Percentiles rank a stretch among this genome's conserved stretches.
phyloP scores from a whole-genome alignment of 1,140 invertebrate genomes.

The Globodera rostochiensis region DNA sequence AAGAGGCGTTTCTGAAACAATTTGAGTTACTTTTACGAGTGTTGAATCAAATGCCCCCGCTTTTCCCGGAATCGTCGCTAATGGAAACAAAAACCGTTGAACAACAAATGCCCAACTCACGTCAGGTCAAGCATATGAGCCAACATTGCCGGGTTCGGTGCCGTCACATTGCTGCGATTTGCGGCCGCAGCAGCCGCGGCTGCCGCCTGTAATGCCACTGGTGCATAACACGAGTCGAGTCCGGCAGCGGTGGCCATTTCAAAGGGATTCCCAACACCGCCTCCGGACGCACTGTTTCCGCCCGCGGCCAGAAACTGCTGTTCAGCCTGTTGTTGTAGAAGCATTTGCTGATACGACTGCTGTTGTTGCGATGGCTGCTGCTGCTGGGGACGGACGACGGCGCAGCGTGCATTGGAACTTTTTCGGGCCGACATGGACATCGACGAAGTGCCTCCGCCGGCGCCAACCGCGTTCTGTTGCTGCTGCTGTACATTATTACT shows the following conservation, averaged over 20 bases:
- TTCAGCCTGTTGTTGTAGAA: constrained; percentile 22
- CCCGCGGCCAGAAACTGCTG: constrained; percentile 15
- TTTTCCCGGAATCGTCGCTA: background rate
- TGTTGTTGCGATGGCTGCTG: constrained; percentile 26
- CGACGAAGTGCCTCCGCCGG: background rate
- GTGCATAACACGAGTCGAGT: constrained; percentile 6
- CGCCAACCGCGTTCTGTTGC: background rate
- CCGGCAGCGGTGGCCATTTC: constrained; percentile 15
- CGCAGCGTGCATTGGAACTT: constrained; percentile 24
- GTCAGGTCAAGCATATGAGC: constrained; percentile 32
- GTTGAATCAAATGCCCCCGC: background rate
- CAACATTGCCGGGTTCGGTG: constrained; percentile 30
- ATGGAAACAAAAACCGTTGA: no score
- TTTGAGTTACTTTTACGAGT: background rate
- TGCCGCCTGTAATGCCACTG: background rate
- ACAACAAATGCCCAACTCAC: background rate
- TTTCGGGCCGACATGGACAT: constrained; percentile 15
- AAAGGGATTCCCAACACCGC: constrained; percentile 12
- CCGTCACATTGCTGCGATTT: constrained; percentile 9
- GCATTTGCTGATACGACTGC: constrained; percentile 16
- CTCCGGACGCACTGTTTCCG: background rate
- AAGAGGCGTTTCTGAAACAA: constrained; percentile 1
- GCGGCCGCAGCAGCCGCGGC: constrained; percentile 8
- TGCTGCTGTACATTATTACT: constrained; percentile 2
- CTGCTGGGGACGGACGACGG: constrained; percentile 26